Evolutionary conservation across 2,113 vertebrate genomes (phyloP).

Genomic region (Dasyurus viverrinus): DNA sequence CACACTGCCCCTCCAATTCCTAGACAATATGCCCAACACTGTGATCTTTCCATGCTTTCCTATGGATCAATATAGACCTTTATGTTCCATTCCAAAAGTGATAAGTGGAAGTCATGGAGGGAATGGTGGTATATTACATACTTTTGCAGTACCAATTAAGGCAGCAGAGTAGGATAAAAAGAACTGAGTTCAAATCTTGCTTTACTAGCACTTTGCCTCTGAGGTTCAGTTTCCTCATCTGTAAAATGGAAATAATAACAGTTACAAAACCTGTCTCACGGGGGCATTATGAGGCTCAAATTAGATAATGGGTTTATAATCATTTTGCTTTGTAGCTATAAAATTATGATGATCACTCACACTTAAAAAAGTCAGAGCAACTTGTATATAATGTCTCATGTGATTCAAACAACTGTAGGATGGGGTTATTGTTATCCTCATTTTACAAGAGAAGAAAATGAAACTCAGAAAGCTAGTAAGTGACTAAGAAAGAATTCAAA

Average conservation of each 20-base stretch:
- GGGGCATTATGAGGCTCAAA: not conserved
- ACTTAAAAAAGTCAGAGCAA: not conserved
- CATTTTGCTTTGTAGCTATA: not conserved
- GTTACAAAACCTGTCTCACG: not conserved
- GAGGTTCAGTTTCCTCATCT: not conserved
- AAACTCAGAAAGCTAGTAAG: not conserved
- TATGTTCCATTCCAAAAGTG: not conserved
- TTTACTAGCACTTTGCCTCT: not conserved
- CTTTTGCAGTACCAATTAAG: not conserved
- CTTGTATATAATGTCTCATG: not conserved
- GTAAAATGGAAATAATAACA: no score
- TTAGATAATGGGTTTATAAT: not conserved
- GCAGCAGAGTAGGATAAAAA: not conserved
- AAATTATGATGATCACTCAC: not conserved
- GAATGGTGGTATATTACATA: not conserved
- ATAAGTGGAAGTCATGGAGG: not conserved
- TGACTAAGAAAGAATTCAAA: not conserved
- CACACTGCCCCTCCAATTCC: not conserved
- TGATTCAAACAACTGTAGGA: not conserved
- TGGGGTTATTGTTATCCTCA: not conserved
- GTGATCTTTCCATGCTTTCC: not conserved
- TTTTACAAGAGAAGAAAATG: not conserved
- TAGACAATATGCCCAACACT: not conserved
- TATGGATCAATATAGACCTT: not conserved
- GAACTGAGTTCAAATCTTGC: not conserved